These are phyloP conservation scores for Melikaiella ostensackeni DNA, from an alignment of 2,888 invertebrate species.

Conservation along the genomic window DNA sequence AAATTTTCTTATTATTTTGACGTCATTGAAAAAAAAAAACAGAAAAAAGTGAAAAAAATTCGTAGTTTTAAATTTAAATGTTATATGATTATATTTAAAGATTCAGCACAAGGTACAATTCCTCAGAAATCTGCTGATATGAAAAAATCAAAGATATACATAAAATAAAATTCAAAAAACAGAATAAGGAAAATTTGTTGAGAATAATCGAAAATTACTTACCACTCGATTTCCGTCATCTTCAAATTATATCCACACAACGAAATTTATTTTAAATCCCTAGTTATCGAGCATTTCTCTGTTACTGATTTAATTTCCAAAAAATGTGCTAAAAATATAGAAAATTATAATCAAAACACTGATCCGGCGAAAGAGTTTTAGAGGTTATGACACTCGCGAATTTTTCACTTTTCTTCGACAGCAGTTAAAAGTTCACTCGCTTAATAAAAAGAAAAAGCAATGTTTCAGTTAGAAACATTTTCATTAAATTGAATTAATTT, in stretches of 20 bases:
- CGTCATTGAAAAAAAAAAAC: too few species aligned
- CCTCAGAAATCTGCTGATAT: too few species aligned
- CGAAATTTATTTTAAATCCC: background rate
- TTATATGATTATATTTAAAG: too few species aligned
- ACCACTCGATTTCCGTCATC: constrained; percentile 10
- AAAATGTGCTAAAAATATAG: background rate
- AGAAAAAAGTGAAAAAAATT: too few species aligned
- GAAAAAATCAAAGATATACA: too few species aligned
- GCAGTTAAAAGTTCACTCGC: background rate
- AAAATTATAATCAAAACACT: background rate
- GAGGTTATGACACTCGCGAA: background rate
- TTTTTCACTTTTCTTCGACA: background rate
- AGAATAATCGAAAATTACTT: background rate
- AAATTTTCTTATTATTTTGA: too few species aligned
- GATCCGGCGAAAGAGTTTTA: background rate
- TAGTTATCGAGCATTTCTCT: background rate
- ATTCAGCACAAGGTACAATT: too few species aligned
- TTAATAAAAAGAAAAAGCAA: background rate
- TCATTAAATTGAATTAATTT: background rate
- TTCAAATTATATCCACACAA: background rate
- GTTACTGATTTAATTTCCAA: background rate
- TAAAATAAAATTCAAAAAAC: too few species aligned
- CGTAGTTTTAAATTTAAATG: too few species aligned
- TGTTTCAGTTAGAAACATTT: background rate
- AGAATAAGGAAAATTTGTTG: background rate